Conservation (phyloP, 2,797 vertebrate species). For the Tiaroga cobitis region DNA sequence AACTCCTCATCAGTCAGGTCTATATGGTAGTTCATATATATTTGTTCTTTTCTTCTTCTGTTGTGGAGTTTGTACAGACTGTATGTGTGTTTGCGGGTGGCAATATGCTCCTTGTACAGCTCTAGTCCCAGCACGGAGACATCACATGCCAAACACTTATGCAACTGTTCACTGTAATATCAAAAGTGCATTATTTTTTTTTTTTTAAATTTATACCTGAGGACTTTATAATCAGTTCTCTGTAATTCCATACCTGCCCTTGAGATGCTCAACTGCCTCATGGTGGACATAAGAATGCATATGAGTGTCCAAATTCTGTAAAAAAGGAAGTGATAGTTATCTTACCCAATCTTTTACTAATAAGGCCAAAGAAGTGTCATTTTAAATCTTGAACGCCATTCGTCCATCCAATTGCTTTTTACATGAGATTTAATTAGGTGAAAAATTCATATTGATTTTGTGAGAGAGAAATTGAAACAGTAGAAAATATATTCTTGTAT, state of each 20-base stretch:
- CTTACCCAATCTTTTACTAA: too few relatives aligned
- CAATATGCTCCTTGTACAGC: slow-evolving; percentile 19
- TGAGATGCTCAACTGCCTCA: slow-evolving; percentile 21
- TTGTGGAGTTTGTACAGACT: not conserved
- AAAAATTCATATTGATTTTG: not conserved
- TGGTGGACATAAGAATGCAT: slow-evolving; percentile 50
- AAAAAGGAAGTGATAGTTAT: not conserved
- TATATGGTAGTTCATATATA: not conserved
- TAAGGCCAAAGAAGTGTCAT: too few relatives aligned
- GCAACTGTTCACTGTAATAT: slow-evolving; percentile 3
- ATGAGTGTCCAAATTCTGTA: slow-evolving; percentile 43
- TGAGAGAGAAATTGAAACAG: not conserved
- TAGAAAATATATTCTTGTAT: not conserved
- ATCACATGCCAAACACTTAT: slow-evolving; percentile 12
- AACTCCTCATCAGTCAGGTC: not conserved
- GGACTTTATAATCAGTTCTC: not conserved
- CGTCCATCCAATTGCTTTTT: too few relatives aligned
- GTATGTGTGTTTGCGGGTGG: not conserved
- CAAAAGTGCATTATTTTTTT: not conserved
- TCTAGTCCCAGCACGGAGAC: not conserved
- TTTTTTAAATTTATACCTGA: not conserved
- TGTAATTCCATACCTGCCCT: slow-evolving; percentile 30
- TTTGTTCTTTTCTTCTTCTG: not conserved
- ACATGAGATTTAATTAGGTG: not conserved
- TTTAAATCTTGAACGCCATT: too few relatives aligned